Conservation (phyloP, 23 tunicate species). For the Diplosoma virens region DNA sequence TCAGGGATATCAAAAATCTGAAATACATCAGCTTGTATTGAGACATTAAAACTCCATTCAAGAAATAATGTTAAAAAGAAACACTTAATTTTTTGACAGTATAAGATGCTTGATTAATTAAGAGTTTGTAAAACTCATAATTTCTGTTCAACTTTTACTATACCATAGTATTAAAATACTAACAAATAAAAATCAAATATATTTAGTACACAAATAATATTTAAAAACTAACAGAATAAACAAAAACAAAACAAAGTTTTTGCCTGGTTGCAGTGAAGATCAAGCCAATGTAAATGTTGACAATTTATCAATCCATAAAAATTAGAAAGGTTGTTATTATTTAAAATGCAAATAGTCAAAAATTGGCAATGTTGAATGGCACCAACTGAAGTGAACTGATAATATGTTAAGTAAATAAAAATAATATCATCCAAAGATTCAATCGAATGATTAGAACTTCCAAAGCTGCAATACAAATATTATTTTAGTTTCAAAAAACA, state of each 20-base stretch:
- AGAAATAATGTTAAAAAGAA: neutral
- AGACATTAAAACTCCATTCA: neutral
- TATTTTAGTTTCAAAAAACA: too few species aligned
- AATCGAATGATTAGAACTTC: too few species aligned
- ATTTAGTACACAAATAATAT: too few species aligned
- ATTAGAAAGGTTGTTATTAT: slow-evolving; percentile 60
- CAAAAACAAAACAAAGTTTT: too few species aligned
- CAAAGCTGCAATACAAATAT: too few species aligned
- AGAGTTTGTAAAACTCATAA: too few species aligned
- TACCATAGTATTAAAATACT: too few species aligned
- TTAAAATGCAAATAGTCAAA: slow-evolving; percentile 64
- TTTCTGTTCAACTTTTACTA: too few species aligned
- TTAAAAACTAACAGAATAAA: too few species aligned
- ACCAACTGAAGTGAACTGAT: slow-evolving; percentile 54
- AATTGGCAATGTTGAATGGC: slow-evolving; percentile 63
- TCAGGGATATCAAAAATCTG: slow-evolving; percentile 74
- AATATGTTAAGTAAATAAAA: slow-evolving; percentile 49
- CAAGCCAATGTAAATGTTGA: slow-evolving; percentile 47
- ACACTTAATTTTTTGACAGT: neutral
- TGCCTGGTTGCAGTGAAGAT: slow-evolving; percentile 91
- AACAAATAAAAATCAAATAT: too few species aligned
- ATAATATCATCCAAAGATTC: slow-evolving; percentile 50
- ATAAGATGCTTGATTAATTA: too few species aligned
- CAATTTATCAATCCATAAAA: slow-evolving; percentile 67
- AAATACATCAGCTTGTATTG: neutral